Evolutionary conservation across 2,797 vertebrate species (phyloP), one percentile per base, ranked within the genome.

Genomic region (Trematomus bernacchii): DNA sequence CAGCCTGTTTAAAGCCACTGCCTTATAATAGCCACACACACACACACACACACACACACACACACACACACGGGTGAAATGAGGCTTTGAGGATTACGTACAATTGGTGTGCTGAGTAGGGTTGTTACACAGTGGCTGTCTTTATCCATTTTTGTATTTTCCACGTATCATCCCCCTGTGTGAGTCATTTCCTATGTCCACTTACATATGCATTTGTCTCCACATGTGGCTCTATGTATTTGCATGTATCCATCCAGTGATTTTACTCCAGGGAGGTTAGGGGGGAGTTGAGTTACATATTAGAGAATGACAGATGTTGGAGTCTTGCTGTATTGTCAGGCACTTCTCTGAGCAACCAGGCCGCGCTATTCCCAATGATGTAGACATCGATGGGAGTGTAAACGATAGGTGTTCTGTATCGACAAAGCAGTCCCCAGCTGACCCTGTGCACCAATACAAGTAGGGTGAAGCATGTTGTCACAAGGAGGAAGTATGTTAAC

Each of bases 341-440:
- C 80, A n/a, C 77, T 84, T 87, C 85, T 78, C 75, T 15, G 75
- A 66, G 63, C 76, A 80, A 83, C 83, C 86, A 75, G 71, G 48
- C 83, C 11, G 66, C 47, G 33, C 79, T 75, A 65, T 79, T 82
- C 71, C 77, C 87, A 82, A 77, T 88, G 84, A 91, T 87, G 85
- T 48, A 57, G 60, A 79, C 82, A 86, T 92, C 85, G 52, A 89
- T 89, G 65, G 15, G 59, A 68, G 78, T 61, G 85, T 79, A 90
- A 93, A 88, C 87, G 44, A 93, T 92, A 85, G 67, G 76, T 80
- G 80, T 76, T 76, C 73, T 72, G 69, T 85, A 93, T 90, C 67
- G 89, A 91, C 80, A 54, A 68, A 71, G 18, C 76, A 62, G 76
- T 77, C 79, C 87, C 62, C 66, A n/a, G 70, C 40, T 73, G 79